phyloP scores from a whole-genome alignment of 2,888 invertebrate species.

The Agrochola litura region DNA sequence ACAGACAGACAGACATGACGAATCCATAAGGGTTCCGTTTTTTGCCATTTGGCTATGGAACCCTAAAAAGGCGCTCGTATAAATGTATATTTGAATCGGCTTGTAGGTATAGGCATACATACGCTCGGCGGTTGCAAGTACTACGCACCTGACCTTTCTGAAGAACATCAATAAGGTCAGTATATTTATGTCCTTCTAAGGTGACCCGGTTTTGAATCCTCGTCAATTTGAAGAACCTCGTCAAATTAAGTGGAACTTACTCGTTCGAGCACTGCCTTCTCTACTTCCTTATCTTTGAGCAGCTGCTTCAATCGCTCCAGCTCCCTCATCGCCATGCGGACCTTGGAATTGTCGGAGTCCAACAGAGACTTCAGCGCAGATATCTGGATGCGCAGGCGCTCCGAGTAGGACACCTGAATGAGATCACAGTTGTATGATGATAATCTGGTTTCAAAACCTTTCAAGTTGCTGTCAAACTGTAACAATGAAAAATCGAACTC shows the following conservation, averaged over 20 bases:
- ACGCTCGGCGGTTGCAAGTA: neutral
- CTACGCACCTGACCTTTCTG: neutral
- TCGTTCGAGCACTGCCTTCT: slow-evolving; percentile 84
- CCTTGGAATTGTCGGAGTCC: slow-evolving; percentile 90
- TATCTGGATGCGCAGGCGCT: slow-evolving; percentile 90
- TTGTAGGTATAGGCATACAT: no score
- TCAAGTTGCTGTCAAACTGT: neutral
- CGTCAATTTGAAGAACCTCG: neutral
- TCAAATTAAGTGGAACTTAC: slow-evolving; percentile 64
- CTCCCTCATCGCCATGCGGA: slow-evolving; percentile 86
- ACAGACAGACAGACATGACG: no score
- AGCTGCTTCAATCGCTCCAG: slow-evolving; percentile 86
- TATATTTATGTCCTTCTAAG: neutral
- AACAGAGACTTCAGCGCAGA: slow-evolving; percentile 90
- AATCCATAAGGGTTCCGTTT: no score
- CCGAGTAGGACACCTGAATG: slow-evolving; percentile 81
- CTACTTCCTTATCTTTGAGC: slow-evolving; percentile 83
- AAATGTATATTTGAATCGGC: no score
- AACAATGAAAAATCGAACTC: neutral
- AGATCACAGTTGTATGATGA: neutral
- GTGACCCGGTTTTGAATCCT: neutral
- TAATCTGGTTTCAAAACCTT: neutral
- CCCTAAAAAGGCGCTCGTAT: no score
- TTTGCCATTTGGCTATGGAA: no score
- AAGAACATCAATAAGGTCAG: neutral